Conservation (phyloP, 2,113 vertebrate species). For the Zosterops lateralis region DNA sequence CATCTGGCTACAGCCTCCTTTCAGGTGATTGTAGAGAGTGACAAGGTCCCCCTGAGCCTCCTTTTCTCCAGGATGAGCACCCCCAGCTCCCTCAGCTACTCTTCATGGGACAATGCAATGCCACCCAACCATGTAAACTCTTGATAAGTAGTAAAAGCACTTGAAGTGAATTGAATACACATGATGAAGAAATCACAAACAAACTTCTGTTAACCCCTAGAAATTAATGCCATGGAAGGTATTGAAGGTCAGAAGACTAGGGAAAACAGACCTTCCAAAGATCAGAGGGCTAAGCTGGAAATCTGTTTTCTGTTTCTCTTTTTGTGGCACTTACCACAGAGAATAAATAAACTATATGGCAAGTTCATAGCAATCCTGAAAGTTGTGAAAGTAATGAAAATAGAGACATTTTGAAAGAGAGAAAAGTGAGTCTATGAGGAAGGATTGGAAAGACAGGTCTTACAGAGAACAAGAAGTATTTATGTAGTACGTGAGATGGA, state of each 20-base stretch:
- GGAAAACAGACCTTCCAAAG: background rate
- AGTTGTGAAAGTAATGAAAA: background rate
- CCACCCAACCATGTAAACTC: background rate
- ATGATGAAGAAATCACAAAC: background rate
- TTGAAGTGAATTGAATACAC: background rate
- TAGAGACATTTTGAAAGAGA: background rate
- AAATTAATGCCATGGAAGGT: accelerated
- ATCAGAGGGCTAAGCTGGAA: background rate
- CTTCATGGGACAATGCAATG: background rate
- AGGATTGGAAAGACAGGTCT: background rate
- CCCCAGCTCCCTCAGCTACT: background rate
- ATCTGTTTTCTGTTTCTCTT: background rate
- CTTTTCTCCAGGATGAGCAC: background rate
- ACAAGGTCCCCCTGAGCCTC: background rate
- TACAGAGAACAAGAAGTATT: background rate
- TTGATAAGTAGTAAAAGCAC: background rate
- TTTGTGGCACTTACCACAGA: background rate
- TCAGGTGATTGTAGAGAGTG: background rate
- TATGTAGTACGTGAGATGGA: background rate
- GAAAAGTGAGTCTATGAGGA: background rate
- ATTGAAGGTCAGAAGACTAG: background rate
- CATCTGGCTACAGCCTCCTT: background rate
- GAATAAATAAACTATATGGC: background rate
- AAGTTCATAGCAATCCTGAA: background rate
- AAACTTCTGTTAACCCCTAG: background rate